Conservation (phyloP, 2,113 vertebrate species). For the Calonectris borealis region DNA sequence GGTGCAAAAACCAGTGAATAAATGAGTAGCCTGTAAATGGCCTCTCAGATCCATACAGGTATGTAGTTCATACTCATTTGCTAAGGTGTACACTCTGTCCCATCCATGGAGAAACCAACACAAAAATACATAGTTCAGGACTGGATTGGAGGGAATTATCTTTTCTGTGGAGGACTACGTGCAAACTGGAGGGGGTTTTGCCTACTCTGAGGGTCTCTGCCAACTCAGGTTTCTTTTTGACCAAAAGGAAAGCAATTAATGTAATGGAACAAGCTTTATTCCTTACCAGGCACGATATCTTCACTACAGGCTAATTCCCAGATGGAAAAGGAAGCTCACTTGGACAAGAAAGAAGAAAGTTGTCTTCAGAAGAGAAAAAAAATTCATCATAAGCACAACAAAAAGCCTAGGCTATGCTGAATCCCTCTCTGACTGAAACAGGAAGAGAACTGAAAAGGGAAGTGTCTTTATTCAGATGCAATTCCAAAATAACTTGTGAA, state of each 20-base stretch:
- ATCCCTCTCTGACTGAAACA: background rate
- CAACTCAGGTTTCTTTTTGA: background rate
- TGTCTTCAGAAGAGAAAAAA: background rate
- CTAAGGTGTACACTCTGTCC: background rate
- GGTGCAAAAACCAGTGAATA: background rate
- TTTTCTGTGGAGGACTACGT: background rate
- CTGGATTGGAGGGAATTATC: background rate
- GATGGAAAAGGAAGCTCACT: background rate
- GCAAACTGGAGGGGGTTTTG: accelerated
- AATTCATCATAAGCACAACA: background rate
- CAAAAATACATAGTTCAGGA: background rate
- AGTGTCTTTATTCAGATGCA: background rate
- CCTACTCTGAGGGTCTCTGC: background rate
- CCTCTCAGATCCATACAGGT: background rate
- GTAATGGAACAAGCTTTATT: background rate
- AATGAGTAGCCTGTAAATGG: background rate
- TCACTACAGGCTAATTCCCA: background rate
- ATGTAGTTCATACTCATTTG: background rate
- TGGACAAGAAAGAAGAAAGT: background rate
- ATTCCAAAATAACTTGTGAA: background rate
- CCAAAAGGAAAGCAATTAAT: background rate
- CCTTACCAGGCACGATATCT: background rate
- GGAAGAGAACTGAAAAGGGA: background rate
- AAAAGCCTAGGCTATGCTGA: background rate
- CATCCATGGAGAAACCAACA: background rate